Conservation (phyloP, 2,113 vertebrate species). For the Serinus canaria region DNA sequence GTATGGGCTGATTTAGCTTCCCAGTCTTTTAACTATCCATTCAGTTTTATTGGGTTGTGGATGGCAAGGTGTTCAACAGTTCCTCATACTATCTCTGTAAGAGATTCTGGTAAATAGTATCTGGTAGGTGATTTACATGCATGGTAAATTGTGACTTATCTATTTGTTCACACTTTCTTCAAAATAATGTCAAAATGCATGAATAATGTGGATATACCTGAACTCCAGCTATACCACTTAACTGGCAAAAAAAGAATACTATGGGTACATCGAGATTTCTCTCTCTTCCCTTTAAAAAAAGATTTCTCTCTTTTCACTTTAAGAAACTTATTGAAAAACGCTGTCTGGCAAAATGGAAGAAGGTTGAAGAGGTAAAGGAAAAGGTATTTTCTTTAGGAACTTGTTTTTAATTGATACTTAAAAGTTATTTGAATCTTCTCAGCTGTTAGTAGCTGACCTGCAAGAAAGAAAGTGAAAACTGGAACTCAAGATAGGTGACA, state of each 20-base stretch:
- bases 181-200: neutral
- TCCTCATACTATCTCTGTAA: neutral
- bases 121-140: neutral
- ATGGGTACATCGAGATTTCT: neutral
- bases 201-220: neutral
- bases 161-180: neutral
- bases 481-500: neutral
- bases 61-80: neutral
- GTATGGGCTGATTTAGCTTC: neutral
- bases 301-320: too few species aligned
- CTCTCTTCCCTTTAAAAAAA: neutral
- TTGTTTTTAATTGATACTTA: neutral
- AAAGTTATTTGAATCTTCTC: neutral
- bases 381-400: neutral
- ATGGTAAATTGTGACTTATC: neutral
- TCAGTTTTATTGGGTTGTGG: fast-evolving
- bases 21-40: neutral
- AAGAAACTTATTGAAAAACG: neutral
- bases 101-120: neutral
- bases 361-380: neutral
- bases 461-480: neutral
- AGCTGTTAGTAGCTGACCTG: neutral
- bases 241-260: neutral
- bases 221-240: neutral
- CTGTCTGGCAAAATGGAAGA: neutral